These are phyloP conservation scores for Brachycybe producta DNA, from an alignment of 2,888 invertebrate genomes.

Conservation along the genomic window DNA sequence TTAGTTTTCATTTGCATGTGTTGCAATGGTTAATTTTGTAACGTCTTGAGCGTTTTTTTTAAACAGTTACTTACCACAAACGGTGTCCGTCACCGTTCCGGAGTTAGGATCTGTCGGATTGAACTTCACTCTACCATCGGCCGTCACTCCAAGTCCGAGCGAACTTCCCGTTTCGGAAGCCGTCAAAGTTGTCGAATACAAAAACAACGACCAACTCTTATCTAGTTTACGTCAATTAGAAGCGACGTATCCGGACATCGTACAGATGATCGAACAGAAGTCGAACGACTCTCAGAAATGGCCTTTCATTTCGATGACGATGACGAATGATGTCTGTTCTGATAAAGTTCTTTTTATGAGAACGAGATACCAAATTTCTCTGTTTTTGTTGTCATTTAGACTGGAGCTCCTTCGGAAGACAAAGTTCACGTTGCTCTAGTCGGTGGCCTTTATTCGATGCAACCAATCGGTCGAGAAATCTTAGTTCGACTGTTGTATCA, in stretches of 20 bases:
- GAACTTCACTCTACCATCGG: constrained; percentile 64
- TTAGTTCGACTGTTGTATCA: constrained; percentile 68
- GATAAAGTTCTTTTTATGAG: neutral
- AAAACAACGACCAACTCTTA: constrained; percentile 50
- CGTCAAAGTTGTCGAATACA: constrained; percentile 47
- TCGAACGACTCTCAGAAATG: neutral
- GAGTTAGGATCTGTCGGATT: constrained; percentile 43
- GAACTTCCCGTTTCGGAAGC: constrained; percentile 37
- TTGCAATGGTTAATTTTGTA: too few species aligned
- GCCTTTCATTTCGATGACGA: constrained; percentile 1
- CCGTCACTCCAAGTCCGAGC: constrained; percentile 48
- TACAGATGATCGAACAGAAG: neutral
- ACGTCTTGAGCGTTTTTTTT: neutral
- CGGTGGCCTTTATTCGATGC: constrained; percentile 66
- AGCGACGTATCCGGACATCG: neutral
- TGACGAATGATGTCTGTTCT: constrained; percentile 2
- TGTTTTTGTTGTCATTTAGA: neutral
- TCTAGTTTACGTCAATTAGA: constrained; percentile 52
- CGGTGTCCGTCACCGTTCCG: constrained; percentile 49
- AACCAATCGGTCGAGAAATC: constrained; percentile 74
- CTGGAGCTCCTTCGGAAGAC: constrained; percentile 57
- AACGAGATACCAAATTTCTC: neutral
- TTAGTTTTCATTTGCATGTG: too few species aligned
- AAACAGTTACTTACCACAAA: constrained; percentile 48
- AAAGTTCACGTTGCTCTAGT: constrained; percentile 73